Conservation (phyloP, 2,113 vertebrate genomes). For the Daubentonia madagascariensis region DNA sequence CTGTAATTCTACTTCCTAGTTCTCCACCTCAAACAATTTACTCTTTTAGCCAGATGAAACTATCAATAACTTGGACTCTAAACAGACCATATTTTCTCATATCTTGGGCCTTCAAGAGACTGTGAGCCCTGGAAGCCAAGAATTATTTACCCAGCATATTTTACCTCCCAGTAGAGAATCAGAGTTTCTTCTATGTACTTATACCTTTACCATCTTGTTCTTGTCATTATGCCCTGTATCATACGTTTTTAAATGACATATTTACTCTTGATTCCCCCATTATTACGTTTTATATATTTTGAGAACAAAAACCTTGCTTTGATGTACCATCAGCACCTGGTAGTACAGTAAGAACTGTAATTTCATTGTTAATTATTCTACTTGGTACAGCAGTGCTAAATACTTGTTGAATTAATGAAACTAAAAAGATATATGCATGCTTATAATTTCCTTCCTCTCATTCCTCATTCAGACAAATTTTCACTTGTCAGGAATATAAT, state of each 20-base stretch:
- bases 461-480: neutral
- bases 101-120: neutral
- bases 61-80: neutral
- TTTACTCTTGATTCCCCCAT: neutral
- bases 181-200: neutral
- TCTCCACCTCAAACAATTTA: neutral
- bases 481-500: neutral
- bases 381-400: neutral
- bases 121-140: neutral
- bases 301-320: neutral
- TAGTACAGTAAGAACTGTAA: neutral
- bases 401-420: neutral
- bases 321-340: neutral
- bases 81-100: neutral
- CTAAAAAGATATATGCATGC: neutral
- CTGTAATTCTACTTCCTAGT: neutral
- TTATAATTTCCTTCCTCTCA: neutral
- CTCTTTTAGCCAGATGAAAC: neutral
- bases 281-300: neutral
- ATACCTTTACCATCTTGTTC: neutral
- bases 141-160: neutral
- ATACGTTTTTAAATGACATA: neutral
- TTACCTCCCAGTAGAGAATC: neutral
- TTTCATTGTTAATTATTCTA: neutral
- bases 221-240: neutral